Evolutionary conservation across 1,140 invertebrate genomes (phyloP).

Genomic region (Varroa destructor): DNA sequence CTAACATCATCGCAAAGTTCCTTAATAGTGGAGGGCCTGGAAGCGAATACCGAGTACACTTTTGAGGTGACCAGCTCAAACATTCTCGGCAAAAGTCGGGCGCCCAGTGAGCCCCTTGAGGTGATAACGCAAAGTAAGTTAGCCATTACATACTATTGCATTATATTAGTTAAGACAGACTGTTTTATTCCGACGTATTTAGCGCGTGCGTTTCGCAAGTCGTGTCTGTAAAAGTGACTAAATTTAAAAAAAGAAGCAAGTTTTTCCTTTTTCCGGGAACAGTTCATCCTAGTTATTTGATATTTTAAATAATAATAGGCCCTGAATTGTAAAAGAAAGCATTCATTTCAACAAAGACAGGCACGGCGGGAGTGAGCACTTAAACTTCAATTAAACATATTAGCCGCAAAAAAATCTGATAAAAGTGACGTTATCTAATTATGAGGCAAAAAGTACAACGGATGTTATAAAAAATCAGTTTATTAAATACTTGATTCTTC

Average conservation of each 20-base stretch:
- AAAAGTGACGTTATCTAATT: no score
- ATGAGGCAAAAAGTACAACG: no score
- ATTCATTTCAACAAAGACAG: no score
- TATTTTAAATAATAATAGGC: no score
- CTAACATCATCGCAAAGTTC: constrained; percentile 2
- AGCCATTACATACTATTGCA: neutral
- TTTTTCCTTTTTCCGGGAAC: neutral
- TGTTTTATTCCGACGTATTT: neutral
- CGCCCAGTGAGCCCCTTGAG: neutral
- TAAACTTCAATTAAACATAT: no score
- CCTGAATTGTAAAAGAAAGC: no score
- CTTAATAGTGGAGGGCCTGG: constrained; percentile 4
- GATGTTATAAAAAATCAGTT: no score
- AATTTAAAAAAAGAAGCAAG: neutral
- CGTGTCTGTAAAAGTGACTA: neutral
- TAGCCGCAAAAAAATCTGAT: no score
- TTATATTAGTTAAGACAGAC: neutral
- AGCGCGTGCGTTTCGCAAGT: neutral
- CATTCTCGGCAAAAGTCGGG: constrained; percentile 13
- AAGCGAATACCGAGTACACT: constrained; percentile 15
- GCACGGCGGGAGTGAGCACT: no score
- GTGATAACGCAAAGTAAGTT: constrained; percentile 26
- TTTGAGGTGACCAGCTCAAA: constrained; percentile 4
- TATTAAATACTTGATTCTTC: no score
- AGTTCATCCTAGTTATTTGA: no score